Percentiles rank a stretch among this genome's conserved stretches.
Evolutionary conservation across 2,888 invertebrate species (phyloP).

Genomic region (Stratiomys singularior): DNA sequence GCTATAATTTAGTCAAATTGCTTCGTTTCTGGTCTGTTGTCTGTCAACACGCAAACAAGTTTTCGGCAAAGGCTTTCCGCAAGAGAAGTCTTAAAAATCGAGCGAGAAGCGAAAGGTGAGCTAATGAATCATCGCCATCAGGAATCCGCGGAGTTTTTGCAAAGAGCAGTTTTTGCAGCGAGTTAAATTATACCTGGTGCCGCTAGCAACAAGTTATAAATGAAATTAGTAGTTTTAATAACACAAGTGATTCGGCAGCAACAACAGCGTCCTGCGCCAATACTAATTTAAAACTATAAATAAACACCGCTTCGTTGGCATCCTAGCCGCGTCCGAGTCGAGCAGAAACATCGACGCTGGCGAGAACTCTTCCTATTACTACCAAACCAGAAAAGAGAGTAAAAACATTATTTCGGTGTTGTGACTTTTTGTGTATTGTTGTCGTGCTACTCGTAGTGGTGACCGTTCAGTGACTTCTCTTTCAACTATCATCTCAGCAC

Average conservation of each 20-base stretch:
- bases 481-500: neutral
- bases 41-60: conserved; percentile 31
- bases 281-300: neutral
- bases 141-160: neutral
- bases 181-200: neutral
- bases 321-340: neutral
- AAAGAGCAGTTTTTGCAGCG: neutral
- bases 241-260: neutral
- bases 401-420: conserved; percentile 6
- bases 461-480: conserved; percentile 34
- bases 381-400: neutral
- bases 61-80: neutral
- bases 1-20: conserved; percentile 9
- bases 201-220: neutral
- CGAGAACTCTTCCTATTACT: neutral
- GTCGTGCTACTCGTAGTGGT: conserved; percentile 36
- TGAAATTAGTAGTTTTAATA: neutral
- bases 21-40: conserved; percentile 28
- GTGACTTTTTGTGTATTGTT: conserved; percentile 40
- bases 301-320: neutral
- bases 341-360: neutral
- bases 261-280: neutral
- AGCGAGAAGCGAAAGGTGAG: neutral
- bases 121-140: neutral
- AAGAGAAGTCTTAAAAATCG: too few relatives aligned